phyloP scores from a whole-genome alignment of 1,140 invertebrate species.

The Hypsibius dujardini region DNA sequence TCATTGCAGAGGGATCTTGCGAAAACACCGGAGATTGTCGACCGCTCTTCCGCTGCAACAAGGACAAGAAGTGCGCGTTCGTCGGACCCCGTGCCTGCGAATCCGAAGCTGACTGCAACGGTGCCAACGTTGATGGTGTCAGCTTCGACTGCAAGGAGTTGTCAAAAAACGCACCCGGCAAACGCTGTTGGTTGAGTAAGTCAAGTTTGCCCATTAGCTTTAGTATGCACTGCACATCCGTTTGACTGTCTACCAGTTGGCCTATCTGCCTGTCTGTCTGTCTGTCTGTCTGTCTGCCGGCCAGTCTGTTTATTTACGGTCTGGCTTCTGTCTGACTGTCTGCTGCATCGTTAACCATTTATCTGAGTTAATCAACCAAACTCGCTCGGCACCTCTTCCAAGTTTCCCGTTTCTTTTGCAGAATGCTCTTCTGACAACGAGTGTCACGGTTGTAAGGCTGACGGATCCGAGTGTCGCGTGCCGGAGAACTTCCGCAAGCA shows the following conservation, averaged over 20 bases:
- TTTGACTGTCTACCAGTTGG: no score
- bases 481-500: constrained; percentile 16
- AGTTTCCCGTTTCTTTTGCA: background rate
- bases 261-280: no score
- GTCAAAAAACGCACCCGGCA: constrained; percentile 2
- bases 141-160: constrained; percentile 15
- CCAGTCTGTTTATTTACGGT: no score
- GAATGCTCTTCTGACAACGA: constrained; percentile 4
- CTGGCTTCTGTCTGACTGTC: no score
- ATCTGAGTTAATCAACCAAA: background rate
- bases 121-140: background rate
- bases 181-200: constrained; percentile 13
- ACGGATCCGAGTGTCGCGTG: background rate
- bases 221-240: no score
- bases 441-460: constrained; percentile 15
- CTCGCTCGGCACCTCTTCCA: background rate
- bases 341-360: background rate
- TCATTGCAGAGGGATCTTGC: constrained; percentile 7
- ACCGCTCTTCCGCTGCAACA: constrained; percentile 7
- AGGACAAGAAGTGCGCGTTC: background rate
- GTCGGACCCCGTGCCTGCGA: constrained; percentile 14
- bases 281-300: no score
- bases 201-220: background rate
- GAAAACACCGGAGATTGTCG: background rate
- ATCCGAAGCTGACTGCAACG: background rate